Conservation (phyloP, 2,888 invertebrate species). For the Galerucella pusilla region DNA sequence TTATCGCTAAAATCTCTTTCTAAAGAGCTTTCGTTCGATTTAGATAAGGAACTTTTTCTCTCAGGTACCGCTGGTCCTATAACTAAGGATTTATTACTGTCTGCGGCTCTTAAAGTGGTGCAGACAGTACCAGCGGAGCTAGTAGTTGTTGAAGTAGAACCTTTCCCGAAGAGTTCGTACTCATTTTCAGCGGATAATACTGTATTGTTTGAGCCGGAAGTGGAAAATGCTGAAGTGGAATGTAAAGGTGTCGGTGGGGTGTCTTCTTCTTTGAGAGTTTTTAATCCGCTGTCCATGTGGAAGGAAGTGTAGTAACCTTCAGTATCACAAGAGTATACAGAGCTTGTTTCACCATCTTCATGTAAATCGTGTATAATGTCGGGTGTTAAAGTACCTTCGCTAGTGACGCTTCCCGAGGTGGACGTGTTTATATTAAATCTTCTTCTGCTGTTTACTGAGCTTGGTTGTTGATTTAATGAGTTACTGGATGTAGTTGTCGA, state of each 20-base stretch:
- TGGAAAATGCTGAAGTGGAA: slow-evolving; percentile 76
- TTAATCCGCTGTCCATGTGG: slow-evolving; percentile 94
- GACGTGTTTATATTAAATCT: slow-evolving; percentile 76
- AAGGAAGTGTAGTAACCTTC: slow-evolving; percentile 98
- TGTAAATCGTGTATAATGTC: slow-evolving; percentile 83
- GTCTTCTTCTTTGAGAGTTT: slow-evolving; percentile 83
- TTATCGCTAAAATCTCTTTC: slow-evolving; percentile 62
- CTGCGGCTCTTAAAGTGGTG: slow-evolving; percentile 80
- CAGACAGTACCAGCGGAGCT: slow-evolving; percentile 92
- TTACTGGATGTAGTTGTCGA: slow-evolving; percentile 76
- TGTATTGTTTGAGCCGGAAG: slow-evolving; percentile 75
- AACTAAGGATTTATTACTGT: slow-evolving; percentile 72
- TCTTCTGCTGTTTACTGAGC: slow-evolving; percentile 76
- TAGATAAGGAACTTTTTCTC: slow-evolving; percentile 79
- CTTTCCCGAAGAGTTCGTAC: slow-evolving; percentile 91
- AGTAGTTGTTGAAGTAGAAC: slow-evolving; percentile 90
- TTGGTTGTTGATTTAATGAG: slow-evolving; percentile 74
- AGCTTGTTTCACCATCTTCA: slow-evolving; percentile 88
- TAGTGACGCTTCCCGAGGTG: slow-evolving; percentile 85
- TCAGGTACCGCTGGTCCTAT: slow-evolving; percentile 84
- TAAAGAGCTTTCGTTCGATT: slow-evolving; percentile 66
- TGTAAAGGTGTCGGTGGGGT: slow-evolving; percentile 80
- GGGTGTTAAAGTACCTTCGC: slow-evolving; percentile 86
- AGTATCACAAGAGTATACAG: slow-evolving; percentile 94
- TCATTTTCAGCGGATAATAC: slow-evolving; percentile 84